phyloP scores from a whole-genome alignment of 2,888 invertebrate species.

The Protophormia terraenovae region DNA sequence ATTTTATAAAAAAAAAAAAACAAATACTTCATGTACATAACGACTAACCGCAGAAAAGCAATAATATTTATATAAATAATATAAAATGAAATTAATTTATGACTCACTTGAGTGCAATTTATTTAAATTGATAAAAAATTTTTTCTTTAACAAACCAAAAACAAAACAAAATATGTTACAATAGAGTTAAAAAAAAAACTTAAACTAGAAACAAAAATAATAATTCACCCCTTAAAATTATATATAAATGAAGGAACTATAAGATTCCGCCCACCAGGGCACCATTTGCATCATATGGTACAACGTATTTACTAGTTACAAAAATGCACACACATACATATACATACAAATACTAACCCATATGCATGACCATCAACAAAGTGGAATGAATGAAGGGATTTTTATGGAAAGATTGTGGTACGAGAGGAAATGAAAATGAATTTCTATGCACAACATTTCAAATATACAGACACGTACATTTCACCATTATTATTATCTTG shows the following conservation, averaged over 20 bases:
- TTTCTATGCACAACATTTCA: slow-evolving; percentile 46
- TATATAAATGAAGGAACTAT: not conserved
- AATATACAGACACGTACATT: slow-evolving; percentile 54
- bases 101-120: slow-evolving; percentile 76
- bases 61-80: slow-evolving; percentile 42
- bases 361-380: not conserved
- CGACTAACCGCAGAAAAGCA: slow-evolving; percentile 16
- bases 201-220: not conserved
- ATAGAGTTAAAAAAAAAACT: slow-evolving; percentile 14
- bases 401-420: not conserved
- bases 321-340: not conserved
- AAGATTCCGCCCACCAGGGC: not conserved
- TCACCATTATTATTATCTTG: slow-evolving; percentile 57
- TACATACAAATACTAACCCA: not conserved
- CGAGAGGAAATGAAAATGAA: slow-evolving; percentile 41
- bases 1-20: not conserved
- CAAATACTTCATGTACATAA: not conserved
- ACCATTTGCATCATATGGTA: not conserved
- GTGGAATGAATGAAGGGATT: slow-evolving; percentile 26
- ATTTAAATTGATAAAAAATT: slow-evolving; percentile 77
- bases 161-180: not conserved
- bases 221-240: not conserved
- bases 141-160: slow-evolving; percentile 16
- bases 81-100: slow-evolving; percentile 72
- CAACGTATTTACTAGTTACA: no score